A percentile compares a stretch with the other conserved stretches of the same genome.
These are phyloP conservation scores for Vimba vimba DNA, from an alignment of 2,113 vertebrate species.

Conservation along the genomic window DNA sequence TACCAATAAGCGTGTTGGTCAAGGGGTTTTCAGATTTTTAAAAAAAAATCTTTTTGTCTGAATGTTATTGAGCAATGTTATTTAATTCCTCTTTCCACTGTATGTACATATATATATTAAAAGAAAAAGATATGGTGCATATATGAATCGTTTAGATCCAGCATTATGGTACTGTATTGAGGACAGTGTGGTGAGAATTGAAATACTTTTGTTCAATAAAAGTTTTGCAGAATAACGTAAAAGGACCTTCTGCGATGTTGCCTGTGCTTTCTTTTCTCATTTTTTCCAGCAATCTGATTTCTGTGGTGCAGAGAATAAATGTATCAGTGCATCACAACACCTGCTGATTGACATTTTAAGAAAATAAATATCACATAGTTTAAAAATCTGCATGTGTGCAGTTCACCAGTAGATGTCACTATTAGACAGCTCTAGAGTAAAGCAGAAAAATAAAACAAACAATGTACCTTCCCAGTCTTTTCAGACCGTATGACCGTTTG, in stretches of 20 bases:
- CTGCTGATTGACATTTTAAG: neutral
- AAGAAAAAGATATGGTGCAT: conserved; percentile 72
- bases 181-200: conserved; percentile 76
- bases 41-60: conserved; percentile 65
- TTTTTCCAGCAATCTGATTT: neutral
- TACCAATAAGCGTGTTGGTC: conserved; percentile 73
- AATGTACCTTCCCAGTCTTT: neutral
- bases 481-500: neutral
- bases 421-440: neutral
- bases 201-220: conserved; percentile 83
- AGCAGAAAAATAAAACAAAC: neutral
- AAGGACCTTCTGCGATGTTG: neutral
- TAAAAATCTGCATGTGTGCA: neutral
- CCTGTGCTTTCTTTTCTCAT: neutral
- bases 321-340: neutral
- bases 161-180: conserved; percentile 77
- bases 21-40: conserved; percentile 69
- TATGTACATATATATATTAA: conserved; percentile 72
- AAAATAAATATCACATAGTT: neutral
- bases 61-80: conserved; percentile 80
- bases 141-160: conserved; percentile 74
- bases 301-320: neutral
- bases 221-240: conserved; percentile 70
- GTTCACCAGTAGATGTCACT: conserved; percentile 32
- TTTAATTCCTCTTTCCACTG: conserved; percentile 80